phyloP scores from a whole-genome alignment of 2,888 invertebrate species.

The Chrysolina haemoptera region DNA sequence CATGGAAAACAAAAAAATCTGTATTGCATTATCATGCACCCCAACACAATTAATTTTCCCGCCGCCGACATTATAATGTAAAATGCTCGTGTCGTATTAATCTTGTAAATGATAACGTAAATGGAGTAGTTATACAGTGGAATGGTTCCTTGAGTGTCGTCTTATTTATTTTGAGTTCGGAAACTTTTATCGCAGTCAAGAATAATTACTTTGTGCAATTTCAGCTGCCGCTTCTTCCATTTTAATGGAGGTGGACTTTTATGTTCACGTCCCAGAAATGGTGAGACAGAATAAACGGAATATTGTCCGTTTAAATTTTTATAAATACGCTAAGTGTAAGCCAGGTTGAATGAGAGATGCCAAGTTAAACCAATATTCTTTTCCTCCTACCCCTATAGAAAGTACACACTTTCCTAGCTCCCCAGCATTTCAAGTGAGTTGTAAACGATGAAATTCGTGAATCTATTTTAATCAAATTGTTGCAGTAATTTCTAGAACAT shows the following conservation, averaged over 20 bases:
- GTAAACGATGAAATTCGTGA: too few relatives aligned
- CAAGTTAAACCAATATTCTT: background rate
- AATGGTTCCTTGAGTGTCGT: conserved; percentile 27
- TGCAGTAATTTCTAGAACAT: too few relatives aligned
- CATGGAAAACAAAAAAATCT: background rate
- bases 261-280: background rate
- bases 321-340: background rate
- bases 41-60: background rate
- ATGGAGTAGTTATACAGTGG: conserved; percentile 22
- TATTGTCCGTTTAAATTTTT: background rate
- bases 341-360: background rate
- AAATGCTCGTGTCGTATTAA: conserved; percentile 11
- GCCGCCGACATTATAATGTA: conserved; percentile 10
- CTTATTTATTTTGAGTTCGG: conserved; percentile 27
- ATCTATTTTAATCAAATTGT: too few relatives aligned
- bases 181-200: conserved; percentile 28
- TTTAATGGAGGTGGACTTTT: conserved; percentile 1
- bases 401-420: too few relatives aligned
- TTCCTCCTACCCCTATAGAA: too few relatives aligned
- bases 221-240: conserved; percentile 10
- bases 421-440: too few relatives aligned
- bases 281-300: background rate
- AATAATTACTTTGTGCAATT: conserved; percentile 27
- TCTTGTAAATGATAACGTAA: conserved; percentile 26
- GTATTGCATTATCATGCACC: background rate